Evolutionary conservation across 2,113 vertebrate species (phyloP), one percentile per base, ranked within the genome.

Genomic region (Paracanthobrama guichenoti): DNA sequence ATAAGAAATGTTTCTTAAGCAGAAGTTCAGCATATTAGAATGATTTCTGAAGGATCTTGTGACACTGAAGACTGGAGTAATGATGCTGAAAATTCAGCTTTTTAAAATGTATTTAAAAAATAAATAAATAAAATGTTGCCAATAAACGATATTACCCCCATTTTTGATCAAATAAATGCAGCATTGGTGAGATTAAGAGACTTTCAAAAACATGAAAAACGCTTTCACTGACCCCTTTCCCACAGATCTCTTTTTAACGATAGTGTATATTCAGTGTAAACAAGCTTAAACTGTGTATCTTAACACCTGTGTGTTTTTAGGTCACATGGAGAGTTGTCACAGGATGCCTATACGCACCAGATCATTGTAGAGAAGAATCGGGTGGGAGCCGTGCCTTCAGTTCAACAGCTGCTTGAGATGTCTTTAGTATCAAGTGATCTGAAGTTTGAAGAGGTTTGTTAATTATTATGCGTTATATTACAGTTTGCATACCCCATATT

Each of bases 281-380:
- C 46, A 16, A 75, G 14, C 24, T 48, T 73, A 16, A 24, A 48
- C 69, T 46, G 11, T 24, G 31, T 7, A 31, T 24, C 6, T 16
- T 24, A 31, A 75, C 48, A 75, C 48, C 9, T 75, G 16, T 20
- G 26, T 78, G 50, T 55, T 48, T 55, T 35, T 64, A 96, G 95
- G 83, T 94, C 93, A 3, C 88, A 76, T 46, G 48, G 75, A 31
- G 92, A 94, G 83, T 89, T 67, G 0, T 90, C 88, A 42, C 94
- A 95, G 39, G 93, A 92, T n/a, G 90, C 93, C 31, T 94, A 94
- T 90, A 94, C 92, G 1, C 94, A 95, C 79, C 95, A 96, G 91
- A 92, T 96, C 84, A 94, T 96, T 89, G 87, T 95, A 55, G 94
- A 95, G 53, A 95, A 91, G 66, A 93, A 93, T 55, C 94, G 93